phyloP scores from a whole-genome alignment of 2,888 invertebrate species.

The Philereme vetulata region DNA sequence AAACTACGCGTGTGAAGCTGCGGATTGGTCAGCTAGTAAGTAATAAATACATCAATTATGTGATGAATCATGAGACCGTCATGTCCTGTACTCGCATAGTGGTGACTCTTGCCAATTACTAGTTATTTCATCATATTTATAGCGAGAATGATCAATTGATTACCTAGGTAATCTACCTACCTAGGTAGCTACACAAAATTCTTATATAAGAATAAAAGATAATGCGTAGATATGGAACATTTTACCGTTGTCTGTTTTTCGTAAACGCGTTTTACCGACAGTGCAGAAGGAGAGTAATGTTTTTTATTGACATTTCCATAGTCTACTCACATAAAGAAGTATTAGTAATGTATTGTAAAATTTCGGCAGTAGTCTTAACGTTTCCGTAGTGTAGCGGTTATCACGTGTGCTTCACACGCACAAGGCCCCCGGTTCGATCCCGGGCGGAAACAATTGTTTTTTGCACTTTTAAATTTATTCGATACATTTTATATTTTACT shows the following conservation, averaged over 20 bases:
- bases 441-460: slow-evolving; percentile 84
- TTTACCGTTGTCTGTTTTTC: too few species aligned
- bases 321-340: neutral
- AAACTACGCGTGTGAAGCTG: too few species aligned
- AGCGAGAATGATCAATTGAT: neutral
- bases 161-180: neutral
- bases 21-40: too few species aligned
- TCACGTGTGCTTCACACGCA: slow-evolving; percentile 92
- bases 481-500: neutral
- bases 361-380: slow-evolving; percentile 37
- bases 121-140: neutral
- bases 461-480: slow-evolving; percentile 8
- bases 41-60: too few species aligned
- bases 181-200: too few species aligned
- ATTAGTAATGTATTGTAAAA: neutral
- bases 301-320: neutral
- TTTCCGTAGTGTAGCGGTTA: slow-evolving; percentile 91
- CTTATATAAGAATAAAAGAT: too few species aligned
- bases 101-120: neutral
- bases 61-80: neutral
- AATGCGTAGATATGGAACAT: too few species aligned
- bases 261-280: too few species aligned
- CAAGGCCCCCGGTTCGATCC: slow-evolving; percentile 89
- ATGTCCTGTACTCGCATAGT: neutral
- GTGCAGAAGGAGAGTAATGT: too few species aligned